phyloP scores from a whole-genome alignment of 2,888 invertebrate species.

The Apamea sordens region DNA sequence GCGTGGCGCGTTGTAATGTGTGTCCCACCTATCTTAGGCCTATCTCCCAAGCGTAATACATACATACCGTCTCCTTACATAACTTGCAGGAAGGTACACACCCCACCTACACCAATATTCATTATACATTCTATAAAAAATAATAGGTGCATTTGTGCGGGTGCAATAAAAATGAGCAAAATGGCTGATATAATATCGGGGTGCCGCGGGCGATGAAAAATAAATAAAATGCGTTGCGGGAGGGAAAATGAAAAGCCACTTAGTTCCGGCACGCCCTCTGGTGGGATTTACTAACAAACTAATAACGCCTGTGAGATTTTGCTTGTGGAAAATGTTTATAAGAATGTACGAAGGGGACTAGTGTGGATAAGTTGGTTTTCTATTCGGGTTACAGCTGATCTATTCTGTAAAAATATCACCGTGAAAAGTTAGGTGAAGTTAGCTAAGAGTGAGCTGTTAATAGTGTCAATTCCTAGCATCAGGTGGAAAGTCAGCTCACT shows the following conservation, averaged over 20 bases:
- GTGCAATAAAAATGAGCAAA: slow-evolving; percentile 87
- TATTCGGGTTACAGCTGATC: neutral
- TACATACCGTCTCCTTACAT: neutral
- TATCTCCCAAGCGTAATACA: slow-evolving; percentile 7
- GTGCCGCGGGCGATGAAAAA: slow-evolving; percentile 87
- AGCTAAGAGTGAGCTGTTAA: too few relatives aligned
- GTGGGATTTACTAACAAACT: slow-evolving; percentile 75
- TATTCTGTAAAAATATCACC: neutral
- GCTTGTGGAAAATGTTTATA: slow-evolving; percentile 22
- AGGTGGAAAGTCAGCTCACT: too few relatives aligned
- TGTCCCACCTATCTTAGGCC: neutral
- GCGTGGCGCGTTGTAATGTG: neutral
- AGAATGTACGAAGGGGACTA: slow-evolving; percentile 18
- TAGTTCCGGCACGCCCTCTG: slow-evolving; percentile 81
- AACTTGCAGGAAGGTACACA: neutral
- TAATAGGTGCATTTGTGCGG: slow-evolving; percentile 82
- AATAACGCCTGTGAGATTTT: slow-evolving; percentile 55
- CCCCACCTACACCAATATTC: slow-evolving; percentile 64
- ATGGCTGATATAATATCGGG: slow-evolving; percentile 85
- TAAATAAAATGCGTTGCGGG: slow-evolving; percentile 85
- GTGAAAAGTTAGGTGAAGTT: neutral
- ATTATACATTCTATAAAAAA: slow-evolving; percentile 82
- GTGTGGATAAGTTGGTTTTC: neutral
- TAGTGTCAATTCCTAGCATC: too few relatives aligned
- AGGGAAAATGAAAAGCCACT: slow-evolving; percentile 86